Conservation (phyloP, 2,113 vertebrate genomes). For the Lethenteron camtschaticum region DNA sequence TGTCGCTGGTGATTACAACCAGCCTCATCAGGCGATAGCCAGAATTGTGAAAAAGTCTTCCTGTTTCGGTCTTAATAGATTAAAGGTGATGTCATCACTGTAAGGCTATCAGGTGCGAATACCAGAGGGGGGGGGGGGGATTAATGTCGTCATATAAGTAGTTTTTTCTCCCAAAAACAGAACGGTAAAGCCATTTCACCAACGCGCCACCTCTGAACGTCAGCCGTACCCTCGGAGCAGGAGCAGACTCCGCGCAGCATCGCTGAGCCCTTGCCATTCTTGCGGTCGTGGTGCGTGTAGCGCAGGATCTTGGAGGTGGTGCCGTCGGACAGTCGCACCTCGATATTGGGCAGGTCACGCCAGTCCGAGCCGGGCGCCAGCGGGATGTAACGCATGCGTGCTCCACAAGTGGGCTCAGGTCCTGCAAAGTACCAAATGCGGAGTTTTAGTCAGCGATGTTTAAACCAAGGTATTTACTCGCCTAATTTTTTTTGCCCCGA, state of each 20-base stretch:
- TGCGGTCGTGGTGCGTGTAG: conserved; percentile 51
- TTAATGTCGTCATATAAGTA: background rate
- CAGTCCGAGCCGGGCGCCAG: conserved; percentile 74
- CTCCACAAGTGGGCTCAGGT: conserved; percentile 88
- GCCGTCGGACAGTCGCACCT: conserved; percentile 55
- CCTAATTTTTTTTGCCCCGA: too few species aligned
- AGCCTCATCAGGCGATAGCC: too few species aligned
- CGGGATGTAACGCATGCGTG: conserved; percentile 76
- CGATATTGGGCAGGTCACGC: conserved; percentile 75
- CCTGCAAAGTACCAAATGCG: conserved; percentile 23
- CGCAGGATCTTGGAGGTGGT: conserved; percentile 55
- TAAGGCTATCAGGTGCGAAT: too few species aligned
- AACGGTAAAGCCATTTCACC: background rate
- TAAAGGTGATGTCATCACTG: too few species aligned
- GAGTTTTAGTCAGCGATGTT: background rate
- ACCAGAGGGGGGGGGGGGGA: background rate
- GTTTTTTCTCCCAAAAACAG: background rate
- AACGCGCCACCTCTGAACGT: background rate
- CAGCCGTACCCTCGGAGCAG: conserved; percentile 43
- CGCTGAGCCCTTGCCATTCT: conserved; percentile 46
- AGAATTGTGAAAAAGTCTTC: too few species aligned
- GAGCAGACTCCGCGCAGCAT: conserved; percentile 54
- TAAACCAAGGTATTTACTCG: background rate
- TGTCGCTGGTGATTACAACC: too few species aligned
- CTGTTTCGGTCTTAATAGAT: too few species aligned